Conservation (phyloP, 2,888 invertebrate genomes). For the Baronia brevicornis region DNA sequence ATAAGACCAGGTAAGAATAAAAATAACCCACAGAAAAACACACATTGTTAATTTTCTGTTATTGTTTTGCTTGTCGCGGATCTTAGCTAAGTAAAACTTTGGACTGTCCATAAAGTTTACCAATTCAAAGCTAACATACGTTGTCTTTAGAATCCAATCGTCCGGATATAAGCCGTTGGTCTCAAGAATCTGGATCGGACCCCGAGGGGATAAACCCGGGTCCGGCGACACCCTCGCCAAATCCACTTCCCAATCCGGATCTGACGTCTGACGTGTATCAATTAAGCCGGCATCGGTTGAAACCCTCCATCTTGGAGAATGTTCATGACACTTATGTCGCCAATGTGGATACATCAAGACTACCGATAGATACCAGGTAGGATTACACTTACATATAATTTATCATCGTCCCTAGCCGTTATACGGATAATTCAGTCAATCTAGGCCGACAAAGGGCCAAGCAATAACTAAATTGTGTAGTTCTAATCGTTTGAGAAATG, state of each 20-base stretch:
- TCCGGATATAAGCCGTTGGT: slow-evolving; percentile 78
- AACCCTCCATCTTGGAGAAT: slow-evolving; percentile 75
- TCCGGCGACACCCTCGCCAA: slow-evolving; percentile 58
- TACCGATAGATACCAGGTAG: slow-evolving; percentile 63
- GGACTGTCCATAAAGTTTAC: too few relatives aligned
- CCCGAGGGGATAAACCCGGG: slow-evolving; percentile 72
- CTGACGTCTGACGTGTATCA: slow-evolving; percentile 79
- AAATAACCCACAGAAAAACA: slow-evolving; percentile 21
- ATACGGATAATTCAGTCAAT: too few relatives aligned
- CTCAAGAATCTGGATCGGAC: slow-evolving; percentile 86
- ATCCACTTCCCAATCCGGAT: slow-evolving; percentile 88
- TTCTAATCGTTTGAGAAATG: too few relatives aligned
- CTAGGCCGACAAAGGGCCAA: too few relatives aligned
- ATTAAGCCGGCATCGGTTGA: slow-evolving; percentile 66
- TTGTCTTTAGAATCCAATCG: slow-evolving; percentile 37
- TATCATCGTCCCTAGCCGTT: too few relatives aligned
- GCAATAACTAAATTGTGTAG: too few relatives aligned
- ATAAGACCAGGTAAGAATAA: slow-evolving; percentile 53
- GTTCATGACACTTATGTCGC: slow-evolving; percentile 75
- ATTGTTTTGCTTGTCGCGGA: too few relatives aligned
- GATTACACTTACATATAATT: too few relatives aligned
- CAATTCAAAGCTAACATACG: background rate
- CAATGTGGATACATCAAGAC: slow-evolving; percentile 54
- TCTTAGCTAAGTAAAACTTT: too few relatives aligned
- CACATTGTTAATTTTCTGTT: background rate